phyloP scores from a whole-genome alignment of 2,888 invertebrate genomes.

The Nudaria mundana region DNA sequence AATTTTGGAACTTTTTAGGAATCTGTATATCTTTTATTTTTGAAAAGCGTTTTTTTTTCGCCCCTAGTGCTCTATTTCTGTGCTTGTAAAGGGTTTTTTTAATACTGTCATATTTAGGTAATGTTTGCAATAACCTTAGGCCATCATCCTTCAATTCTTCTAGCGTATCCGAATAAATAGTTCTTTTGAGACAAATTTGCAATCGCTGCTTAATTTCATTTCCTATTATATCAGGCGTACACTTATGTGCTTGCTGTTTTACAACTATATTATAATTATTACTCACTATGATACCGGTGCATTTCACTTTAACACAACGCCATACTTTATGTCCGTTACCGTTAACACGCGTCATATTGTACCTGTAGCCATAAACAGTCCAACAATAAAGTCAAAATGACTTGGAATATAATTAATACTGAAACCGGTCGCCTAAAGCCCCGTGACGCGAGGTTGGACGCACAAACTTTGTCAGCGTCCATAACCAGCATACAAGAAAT shows the following conservation, averaged over 20 bases:
- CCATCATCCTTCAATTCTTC: not conserved
- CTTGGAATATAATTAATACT: too few relatives aligned
- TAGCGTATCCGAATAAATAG: not conserved
- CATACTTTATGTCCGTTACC: too few relatives aligned
- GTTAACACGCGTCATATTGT: too few relatives aligned
- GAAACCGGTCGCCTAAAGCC: too few relatives aligned
- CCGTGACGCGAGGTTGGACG: too few relatives aligned
- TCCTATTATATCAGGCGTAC: too few relatives aligned
- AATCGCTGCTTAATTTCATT: too few relatives aligned
- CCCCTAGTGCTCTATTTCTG: not conserved
- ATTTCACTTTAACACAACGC: not conserved
- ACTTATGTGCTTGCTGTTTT: too few relatives aligned
- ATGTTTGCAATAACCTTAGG: not conserved
- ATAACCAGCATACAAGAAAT: too few relatives aligned
- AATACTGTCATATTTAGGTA: not conserved
- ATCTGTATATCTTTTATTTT: not conserved
- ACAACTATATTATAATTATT: not conserved
- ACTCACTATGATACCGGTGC: not conserved
- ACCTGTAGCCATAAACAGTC: too few relatives aligned
- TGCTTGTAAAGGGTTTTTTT: not conserved
- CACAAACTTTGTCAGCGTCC: too few relatives aligned
- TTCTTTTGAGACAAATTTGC: not conserved
- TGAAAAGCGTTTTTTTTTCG: not conserved
- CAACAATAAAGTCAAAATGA: too few relatives aligned
- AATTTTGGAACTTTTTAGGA: not conserved